A percentile compares a stretch with the other conserved stretches of the same genome.
These are phyloP conservation scores for Acanthopagrus latus DNA, from an alignment of 2,797 vertebrate genomes.

Conservation along the genomic window DNA sequence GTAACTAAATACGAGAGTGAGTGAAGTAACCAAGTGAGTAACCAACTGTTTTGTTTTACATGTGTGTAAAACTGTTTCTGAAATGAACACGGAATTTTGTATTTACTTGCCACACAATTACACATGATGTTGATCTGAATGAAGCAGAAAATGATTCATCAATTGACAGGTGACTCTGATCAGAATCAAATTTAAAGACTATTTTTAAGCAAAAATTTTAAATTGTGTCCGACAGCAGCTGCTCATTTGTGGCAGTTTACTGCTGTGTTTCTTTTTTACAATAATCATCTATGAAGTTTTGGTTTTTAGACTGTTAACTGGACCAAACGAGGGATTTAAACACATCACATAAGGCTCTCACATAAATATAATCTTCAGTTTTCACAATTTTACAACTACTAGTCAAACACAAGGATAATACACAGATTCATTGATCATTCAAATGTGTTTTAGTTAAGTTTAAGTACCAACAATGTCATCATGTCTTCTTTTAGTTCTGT, in stretches of 20 bases:
- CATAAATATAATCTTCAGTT: neutral
- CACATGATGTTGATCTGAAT: neutral
- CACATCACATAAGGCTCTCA: neutral
- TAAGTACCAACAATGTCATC: neutral
- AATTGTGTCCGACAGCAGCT: neutral
- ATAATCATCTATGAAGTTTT: neutral
- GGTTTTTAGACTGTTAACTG: neutral
- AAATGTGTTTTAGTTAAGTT: neutral
- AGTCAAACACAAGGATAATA: too few species aligned
- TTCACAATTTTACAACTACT: neutral
- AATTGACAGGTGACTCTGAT: neutral
- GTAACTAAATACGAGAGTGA: neutral
- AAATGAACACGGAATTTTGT: neutral
- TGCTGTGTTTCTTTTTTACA: neutral
- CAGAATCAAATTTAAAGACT: neutral
- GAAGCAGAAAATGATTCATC: neutral
- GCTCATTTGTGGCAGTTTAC: too few species aligned
- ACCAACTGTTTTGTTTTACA: neutral
- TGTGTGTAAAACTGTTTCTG: neutral
- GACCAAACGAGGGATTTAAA: neutral
- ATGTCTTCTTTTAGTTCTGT: neutral
- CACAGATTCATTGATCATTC: neutral
- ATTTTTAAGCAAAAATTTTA: neutral
- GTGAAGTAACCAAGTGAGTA: too few species aligned
- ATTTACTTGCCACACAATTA: constrained; percentile 1